Conservation (phyloP, 2,888 invertebrate species). For the Habrosyne pyritoides region DNA sequence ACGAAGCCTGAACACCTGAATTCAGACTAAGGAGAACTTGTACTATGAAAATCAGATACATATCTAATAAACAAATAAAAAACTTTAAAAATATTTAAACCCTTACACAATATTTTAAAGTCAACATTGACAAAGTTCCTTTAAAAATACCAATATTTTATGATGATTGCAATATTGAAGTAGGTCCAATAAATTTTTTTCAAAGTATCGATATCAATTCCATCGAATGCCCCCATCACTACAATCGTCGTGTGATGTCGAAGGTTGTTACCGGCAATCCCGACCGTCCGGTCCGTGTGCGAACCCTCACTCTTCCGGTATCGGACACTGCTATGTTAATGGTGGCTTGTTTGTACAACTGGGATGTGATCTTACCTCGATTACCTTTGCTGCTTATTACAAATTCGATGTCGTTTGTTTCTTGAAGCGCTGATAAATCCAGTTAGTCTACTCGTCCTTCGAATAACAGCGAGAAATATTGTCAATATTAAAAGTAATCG, state of each 20-base stretch:
- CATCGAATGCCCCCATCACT: constrained; percentile 41
- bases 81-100: too few relatives aligned
- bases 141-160: too few relatives aligned
- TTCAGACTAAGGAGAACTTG: too few relatives aligned
- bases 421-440: neutral
- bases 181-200: neutral
- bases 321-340: constrained; percentile 65
- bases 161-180: too few relatives aligned
- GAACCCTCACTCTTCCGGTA: constrained; percentile 68
- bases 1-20: too few relatives aligned
- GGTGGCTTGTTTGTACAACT: constrained; percentile 57
- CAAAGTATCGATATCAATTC: constrained; percentile 32
- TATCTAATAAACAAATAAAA: too few relatives aligned
- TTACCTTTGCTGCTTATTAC: constrained; percentile 6
- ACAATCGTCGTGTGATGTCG: constrained; percentile 73
- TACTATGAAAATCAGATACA: too few relatives aligned
- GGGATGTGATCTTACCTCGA: constrained; percentile 14
- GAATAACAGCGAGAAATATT: too few relatives aligned
- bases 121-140: too few relatives aligned
- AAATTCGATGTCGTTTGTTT: neutral
- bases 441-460: neutral
- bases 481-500: too few relatives aligned
- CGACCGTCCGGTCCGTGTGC: constrained; percentile 56
- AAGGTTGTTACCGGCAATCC: constrained; percentile 67
- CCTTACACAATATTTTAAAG: too few relatives aligned